Conservation (phyloP, 2,888 invertebrate species). For the Drosophila sordidapex region DNA sequence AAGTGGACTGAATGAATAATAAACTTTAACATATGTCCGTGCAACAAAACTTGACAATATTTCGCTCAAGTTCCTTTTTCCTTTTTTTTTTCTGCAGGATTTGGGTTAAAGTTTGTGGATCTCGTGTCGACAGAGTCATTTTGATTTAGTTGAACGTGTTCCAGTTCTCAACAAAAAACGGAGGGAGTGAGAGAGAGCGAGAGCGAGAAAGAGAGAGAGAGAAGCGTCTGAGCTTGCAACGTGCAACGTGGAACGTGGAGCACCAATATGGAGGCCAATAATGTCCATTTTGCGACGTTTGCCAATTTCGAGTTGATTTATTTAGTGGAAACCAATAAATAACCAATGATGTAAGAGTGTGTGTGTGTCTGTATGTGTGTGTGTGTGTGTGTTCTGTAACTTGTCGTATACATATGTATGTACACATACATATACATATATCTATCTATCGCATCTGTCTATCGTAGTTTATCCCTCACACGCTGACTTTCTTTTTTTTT, state of each 20-base stretch:
- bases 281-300: constrained; percentile 79
- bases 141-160: constrained; percentile 50
- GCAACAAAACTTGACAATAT: constrained; percentile 58
- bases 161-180: constrained; percentile 25
- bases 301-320: constrained; percentile 79
- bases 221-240: constrained; percentile 13
- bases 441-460: constrained; percentile 24
- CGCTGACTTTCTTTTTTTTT: background rate
- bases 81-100: constrained; percentile 1
- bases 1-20: constrained; percentile 76
- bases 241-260: constrained; percentile 41
- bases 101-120: constrained; percentile 40
- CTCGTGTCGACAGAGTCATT: constrained; percentile 51
- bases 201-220: background rate
- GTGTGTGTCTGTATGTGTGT: background rate
- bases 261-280: constrained; percentile 63
- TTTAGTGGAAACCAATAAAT: constrained; percentile 79
- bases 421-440: constrained; percentile 13
- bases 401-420: constrained; percentile 17
- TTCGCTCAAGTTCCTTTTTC: constrained; percentile 30
- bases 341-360: constrained; percentile 72
- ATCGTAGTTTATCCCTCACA: constrained; percentile 32
- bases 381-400: constrained; percentile 25
- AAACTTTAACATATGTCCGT: constrained; percentile 59
- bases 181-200: background rate